phyloP scores from a whole-genome alignment of 2,888 invertebrate species.

The Hemaris fuciformis region DNA sequence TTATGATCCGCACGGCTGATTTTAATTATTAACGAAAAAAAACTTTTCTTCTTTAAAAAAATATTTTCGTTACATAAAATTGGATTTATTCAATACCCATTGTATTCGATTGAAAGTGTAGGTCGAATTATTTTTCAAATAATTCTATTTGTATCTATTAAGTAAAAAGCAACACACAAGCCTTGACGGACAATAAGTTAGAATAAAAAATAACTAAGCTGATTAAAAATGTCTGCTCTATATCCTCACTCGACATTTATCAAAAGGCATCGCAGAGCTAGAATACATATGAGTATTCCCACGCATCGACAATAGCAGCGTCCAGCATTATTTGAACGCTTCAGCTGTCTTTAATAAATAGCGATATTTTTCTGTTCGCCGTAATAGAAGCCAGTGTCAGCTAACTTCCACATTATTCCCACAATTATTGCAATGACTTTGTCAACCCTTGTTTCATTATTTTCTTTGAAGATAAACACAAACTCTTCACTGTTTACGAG shows the following conservation, averaged over 20 bases:
- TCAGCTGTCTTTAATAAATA: constrained; percentile 61
- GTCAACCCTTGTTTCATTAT: constrained; percentile 39
- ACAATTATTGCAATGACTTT: constrained; percentile 50
- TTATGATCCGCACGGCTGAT: too few species aligned
- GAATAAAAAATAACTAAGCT: not conserved
- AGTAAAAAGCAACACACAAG: not conserved
- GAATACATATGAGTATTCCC: not conserved
- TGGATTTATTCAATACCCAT: too few species aligned
- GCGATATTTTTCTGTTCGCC: constrained; percentile 52
- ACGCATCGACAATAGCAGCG: constrained; percentile 31
- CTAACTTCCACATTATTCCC: constrained; percentile 49
- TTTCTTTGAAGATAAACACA: constrained; percentile 40
- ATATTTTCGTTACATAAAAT: too few species aligned
- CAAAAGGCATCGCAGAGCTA: not conserved
- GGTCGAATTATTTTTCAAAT: too few species aligned
- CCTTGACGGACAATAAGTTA: not conserved
- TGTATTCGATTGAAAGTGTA: too few species aligned
- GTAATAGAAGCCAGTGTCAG: constrained; percentile 43
- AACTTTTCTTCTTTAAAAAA: too few species aligned
- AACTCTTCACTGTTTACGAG: constrained; percentile 29
- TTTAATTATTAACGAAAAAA: too few species aligned
- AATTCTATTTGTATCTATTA: not conserved
- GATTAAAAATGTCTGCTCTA: not conserved
- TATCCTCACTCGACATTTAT: not conserved
- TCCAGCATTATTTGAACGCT: constrained; percentile 35